A percentile compares a stretch with the other conserved stretches of the same genome.
phyloP scores from a whole-genome alignment of 2,797 vertebrate species.

The Acanthornis magna region DNA sequence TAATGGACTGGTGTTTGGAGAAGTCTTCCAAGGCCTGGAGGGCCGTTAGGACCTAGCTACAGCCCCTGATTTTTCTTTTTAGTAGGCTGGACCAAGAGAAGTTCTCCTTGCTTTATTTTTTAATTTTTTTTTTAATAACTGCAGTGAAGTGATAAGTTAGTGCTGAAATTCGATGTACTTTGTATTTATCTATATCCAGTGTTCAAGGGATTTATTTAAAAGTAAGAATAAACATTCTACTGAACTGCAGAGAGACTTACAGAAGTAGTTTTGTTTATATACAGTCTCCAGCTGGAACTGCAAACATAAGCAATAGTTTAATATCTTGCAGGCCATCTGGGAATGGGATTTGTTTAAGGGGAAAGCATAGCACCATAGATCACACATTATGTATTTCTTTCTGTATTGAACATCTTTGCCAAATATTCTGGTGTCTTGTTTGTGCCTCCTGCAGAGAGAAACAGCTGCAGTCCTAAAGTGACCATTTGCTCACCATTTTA shows the following conservation, averaged over 20 bases:
- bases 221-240: not conserved
- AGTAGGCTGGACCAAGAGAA: not conserved
- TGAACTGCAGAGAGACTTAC: not conserved
- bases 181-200: not conserved
- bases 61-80: not conserved
- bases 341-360: slow-evolving; percentile 26
- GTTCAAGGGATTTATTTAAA: slow-evolving; percentile 9
- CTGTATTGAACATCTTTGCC: not conserved
- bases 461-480: slow-evolving; percentile 17
- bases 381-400: not conserved
- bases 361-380: not conserved
- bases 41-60: not conserved
- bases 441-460: not conserved
- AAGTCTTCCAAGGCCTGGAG: not conserved
- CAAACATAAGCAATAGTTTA: slow-evolving; percentile 32
- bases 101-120: not conserved
- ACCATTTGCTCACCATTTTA: slow-evolving; percentile 12
- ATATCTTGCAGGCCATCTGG: slow-evolving; percentile 40
- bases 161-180: not conserved
- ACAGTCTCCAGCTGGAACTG: slow-evolving; percentile 34
- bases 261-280: slow-evolving; percentile 19
- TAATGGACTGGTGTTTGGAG: not conserved
- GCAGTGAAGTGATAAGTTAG: not conserved
- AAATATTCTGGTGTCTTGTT: not conserved
- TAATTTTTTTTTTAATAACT: not conserved